Base-by-base conservation (phyloP, 2,797 vertebrate species). In the Sebastes goodei region DNA sequence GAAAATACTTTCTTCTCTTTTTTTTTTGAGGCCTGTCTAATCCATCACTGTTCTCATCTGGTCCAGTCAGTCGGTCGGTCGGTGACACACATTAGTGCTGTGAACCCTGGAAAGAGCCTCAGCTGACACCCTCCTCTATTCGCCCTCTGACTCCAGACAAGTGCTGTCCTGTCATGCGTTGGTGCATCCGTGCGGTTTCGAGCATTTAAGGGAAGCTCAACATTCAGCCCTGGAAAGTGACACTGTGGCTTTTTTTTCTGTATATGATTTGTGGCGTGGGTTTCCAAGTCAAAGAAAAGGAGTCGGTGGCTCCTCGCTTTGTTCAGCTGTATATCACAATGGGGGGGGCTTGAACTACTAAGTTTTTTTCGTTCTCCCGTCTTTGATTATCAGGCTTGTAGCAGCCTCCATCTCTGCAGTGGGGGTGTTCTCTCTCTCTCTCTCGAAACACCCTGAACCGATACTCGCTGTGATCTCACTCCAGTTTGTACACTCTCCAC, bases 381-480 rank as follows among this genome's bases (percentile, higher is more conserved):
- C 25, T 25, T 25, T 25, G 25, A 25, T 25, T 25, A 25, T 25
- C 25, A 25, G 25, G 25, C 25, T 25, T 25, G 25, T 25, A 25
- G 25, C 25, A 25, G 25, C 25, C 25, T 25, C 25, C 25, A 25
- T 25, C 25, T 25, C 23, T 25, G 23, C 25, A 25, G 25, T 25
- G 25, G 25, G 25, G 25, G 25, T 25, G 25, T 25, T 88, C 2
- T 88, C 2, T 3, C 62, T 88, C 2, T 2, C 61, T 69, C 53
- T 81, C 71, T 77, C 10, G 1, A 78, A 80, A 71, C 68, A 78
- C 70, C 72, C 56, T 23, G 46, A 81, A 76, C 76, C n/a, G 20
- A 79, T n/a, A 8, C 81, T 71, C 25, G 6, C 76, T 86, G 76
- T 86, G 86, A 80, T 91, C 87, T 84, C 78, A 52, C 83, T 87